Evolutionary conservation across 1,140 invertebrate species (phyloP), one percentile per base, ranked within the genome.

Genomic region (Tetramorium parvispinum): DNA sequence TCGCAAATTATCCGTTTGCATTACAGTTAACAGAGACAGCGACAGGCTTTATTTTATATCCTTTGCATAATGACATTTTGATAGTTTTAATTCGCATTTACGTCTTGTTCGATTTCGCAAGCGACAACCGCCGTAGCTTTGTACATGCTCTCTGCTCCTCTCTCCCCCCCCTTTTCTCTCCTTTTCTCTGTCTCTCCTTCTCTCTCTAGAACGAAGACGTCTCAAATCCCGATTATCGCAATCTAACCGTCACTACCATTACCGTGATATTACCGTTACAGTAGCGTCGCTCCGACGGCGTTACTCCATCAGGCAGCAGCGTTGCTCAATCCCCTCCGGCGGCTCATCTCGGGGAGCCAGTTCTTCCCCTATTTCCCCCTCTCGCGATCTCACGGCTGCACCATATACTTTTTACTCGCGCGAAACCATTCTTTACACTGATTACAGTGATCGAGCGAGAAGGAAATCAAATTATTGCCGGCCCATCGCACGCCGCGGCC

Each of bases 231-330:
- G 79, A 82, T 82, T 73, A 82, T 82, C 43, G 79, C 79, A 73
- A 71, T 55, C 66, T 24, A 46, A 59, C 66, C 37, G 51, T 82
- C 40, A 59, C 53, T 57, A 71, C 51, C 24, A 82, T 82, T 82
- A 82, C 51, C 37, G 40, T 46, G 51, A 82, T 82, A 82, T 82
- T 82, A 82, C 79, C 68, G 66, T 86, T 89, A 88, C 88, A 88
- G 88, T 89, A 89, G 88, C 88, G 75, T 88, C 83, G 53, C 73
- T 75, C 21, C 79, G 18, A 53, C 53, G 59, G 65, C 24, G 37
- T 89, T 88, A 59, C 87, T 86, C 73, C 88, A 89, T 89, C 86
- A 27, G 40, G 7, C 57, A 43, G 4, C 10, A 73, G 21, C 27
- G 37, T 89, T 89, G 75, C 88, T 51, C 87, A 89, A 89, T 86